Evolutionary conservation across 2,888 invertebrate species (phyloP).

Genomic region (Julus scandinavius): DNA sequence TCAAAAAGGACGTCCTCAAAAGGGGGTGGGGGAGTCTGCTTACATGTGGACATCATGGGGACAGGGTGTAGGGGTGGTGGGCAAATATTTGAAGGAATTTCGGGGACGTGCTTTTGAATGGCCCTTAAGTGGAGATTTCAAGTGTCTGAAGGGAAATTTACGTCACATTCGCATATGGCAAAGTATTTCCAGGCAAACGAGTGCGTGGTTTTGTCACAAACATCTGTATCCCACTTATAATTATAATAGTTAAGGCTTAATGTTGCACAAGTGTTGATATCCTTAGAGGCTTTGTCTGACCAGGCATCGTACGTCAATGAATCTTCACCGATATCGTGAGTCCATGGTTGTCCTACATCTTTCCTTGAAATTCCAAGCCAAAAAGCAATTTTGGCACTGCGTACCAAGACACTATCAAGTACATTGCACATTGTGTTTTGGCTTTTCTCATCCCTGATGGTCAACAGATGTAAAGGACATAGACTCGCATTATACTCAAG

Average conservation of each 20-base stretch:
- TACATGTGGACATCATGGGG: no score
- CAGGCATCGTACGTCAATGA: not conserved
- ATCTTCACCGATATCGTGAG: not conserved
- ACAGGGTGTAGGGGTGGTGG: no score
- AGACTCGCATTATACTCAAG: not conserved
- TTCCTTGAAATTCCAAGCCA: not conserved
- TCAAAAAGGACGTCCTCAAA: no score
- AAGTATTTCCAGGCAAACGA: not conserved
- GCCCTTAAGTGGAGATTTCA: no score
- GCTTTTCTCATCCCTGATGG: not conserved
- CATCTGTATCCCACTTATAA: not conserved
- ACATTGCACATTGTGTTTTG: not conserved
- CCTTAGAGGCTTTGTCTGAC: not conserved
- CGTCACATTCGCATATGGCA: not conserved
- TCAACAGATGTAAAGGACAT: not conserved
- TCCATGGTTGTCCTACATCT: not conserved
- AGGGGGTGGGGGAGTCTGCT: no score
- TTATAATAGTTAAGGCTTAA: not conserved
- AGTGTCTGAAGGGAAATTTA: not conserved
- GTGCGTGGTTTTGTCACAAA: not conserved
- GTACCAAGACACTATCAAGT: not conserved
- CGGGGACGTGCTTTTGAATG: no score
- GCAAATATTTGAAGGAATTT: no score
- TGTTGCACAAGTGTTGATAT: not conserved
- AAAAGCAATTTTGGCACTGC: not conserved